phyloP scores from a whole-genome alignment of 2,888 invertebrate genomes.

The Allophyes oxyacanthae region DNA sequence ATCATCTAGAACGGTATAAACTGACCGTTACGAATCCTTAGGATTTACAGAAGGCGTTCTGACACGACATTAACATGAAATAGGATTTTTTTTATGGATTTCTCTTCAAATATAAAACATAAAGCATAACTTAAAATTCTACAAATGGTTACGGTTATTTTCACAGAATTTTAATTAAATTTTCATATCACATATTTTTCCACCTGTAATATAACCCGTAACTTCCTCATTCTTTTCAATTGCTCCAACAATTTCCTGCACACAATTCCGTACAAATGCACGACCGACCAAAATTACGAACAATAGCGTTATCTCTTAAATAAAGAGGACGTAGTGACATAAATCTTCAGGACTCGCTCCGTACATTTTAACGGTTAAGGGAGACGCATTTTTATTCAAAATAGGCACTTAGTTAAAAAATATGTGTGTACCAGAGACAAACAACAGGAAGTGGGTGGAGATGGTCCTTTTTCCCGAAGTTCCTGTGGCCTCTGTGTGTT shows the following conservation, averaged over 20 bases:
- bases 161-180: too few species aligned
- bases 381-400: slow-evolving; percentile 88
- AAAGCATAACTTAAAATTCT: too few species aligned
- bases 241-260: slow-evolving; percentile 26
- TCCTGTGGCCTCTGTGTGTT: slow-evolving; percentile 66
- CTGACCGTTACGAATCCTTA: too few species aligned
- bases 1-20: background rate
- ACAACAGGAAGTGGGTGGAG: slow-evolving; percentile 82
- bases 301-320: slow-evolving; percentile 58
- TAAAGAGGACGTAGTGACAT: slow-evolving; percentile 66
- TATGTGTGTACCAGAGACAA: slow-evolving; percentile 85
- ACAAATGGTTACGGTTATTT: too few species aligned
- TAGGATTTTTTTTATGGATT: too few species aligned
- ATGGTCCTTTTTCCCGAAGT: slow-evolving; percentile 74
- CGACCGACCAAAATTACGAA: slow-evolving; percentile 45
- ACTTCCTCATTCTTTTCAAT: slow-evolving; percentile 40
- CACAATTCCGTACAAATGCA: slow-evolving; percentile 41
- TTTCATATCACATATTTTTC: too few species aligned
- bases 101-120: too few species aligned
- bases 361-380: slow-evolving; percentile 83
- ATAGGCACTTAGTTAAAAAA: slow-evolving; percentile 88
- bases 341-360: slow-evolving; percentile 73
- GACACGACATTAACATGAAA: too few species aligned
- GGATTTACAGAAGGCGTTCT: too few species aligned
- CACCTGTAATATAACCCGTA: slow-evolving; percentile 5